These are phyloP conservation scores for Malacoraja senta DNA, from an alignment of 2,797 vertebrate species.

Conservation along the genomic window DNA sequence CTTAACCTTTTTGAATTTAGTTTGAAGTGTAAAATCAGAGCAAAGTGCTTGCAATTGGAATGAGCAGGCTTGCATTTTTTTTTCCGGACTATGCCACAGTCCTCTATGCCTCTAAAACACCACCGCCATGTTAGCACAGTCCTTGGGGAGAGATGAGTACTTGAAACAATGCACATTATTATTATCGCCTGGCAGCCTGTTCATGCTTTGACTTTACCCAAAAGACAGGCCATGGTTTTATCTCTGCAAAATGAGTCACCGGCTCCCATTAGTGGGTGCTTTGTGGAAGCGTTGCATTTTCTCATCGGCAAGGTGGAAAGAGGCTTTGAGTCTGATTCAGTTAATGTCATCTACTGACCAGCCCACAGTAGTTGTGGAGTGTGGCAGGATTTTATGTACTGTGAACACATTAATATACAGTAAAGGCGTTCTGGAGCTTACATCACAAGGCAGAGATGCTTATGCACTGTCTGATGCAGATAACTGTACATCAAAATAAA, in stretches of 20 bases:
- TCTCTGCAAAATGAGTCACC: not conserved
- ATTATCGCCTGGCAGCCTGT: not conserved
- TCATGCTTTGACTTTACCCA: not conserved
- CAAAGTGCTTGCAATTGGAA: not conserved
- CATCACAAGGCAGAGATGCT: not conserved
- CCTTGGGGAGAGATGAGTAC: not conserved
- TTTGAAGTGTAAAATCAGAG: not conserved
- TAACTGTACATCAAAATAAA: not conserved
- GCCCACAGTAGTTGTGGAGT: not conserved
- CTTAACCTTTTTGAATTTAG: not conserved
- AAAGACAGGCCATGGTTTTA: not conserved
- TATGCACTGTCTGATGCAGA: not conserved
- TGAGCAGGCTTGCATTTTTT: not conserved
- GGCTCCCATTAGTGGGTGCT: not conserved
- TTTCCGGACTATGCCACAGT: not conserved
- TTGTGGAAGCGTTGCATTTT: not conserved
- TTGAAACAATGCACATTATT: not conserved
- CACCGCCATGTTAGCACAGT: not conserved
- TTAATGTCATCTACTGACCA: not conserved
- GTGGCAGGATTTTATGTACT: not conserved
- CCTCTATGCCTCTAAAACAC: not conserved
- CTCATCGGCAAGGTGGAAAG: not conserved
- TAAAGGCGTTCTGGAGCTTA: not conserved
- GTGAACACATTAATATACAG: not conserved
- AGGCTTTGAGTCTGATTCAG: not conserved